Evolutionary conservation across 2,888 invertebrate genomes (phyloP).

Genomic region (Scaptomyza caliginosa): DNA sequence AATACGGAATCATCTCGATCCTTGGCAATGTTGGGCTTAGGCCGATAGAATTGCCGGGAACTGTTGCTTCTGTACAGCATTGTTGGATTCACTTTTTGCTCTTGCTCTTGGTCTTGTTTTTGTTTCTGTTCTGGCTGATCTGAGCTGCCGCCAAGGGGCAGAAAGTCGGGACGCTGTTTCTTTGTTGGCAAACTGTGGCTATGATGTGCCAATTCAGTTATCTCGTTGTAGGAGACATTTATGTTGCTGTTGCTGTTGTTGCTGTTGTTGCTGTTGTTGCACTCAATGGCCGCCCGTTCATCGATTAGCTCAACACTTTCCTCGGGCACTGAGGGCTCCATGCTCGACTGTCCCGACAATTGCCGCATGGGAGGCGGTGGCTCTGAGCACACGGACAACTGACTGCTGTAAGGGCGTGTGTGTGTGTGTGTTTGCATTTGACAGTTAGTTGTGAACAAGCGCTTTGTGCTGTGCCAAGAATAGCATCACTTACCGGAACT

Average conservation of each 20-base stretch:
- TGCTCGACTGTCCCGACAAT: conserved; percentile 83
- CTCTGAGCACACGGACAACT: conserved; percentile 84
- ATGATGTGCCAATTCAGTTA: conserved; percentile 51
- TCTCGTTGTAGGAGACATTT: conserved; percentile 40
- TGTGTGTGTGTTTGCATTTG: background rate
- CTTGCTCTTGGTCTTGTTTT: conserved; percentile 1
- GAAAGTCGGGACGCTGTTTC: conserved; percentile 80
- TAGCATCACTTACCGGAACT: conserved; percentile 79
- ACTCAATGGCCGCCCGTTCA: conserved; percentile 41
- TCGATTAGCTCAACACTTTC: conserved; percentile 70
- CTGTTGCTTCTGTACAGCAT: conserved; percentile 82
- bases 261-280: background rate
- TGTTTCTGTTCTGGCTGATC: conserved; percentile 20
- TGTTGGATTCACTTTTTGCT: conserved; percentile 33
- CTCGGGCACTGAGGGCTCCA: conserved; percentile 83
- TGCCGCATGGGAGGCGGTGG: conserved; percentile 78
- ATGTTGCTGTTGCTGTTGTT: conserved; percentile 14
- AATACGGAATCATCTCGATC: conserved; percentile 82
- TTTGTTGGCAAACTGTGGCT: conserved; percentile 63
- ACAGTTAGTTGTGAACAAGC: conserved; percentile 7
- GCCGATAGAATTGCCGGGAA: conserved; percentile 82
- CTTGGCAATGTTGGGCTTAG: conserved; percentile 77
- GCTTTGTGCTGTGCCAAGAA: conserved; percentile 1
- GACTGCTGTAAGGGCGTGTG: conserved; percentile 57
- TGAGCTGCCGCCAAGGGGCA: conserved; percentile 62